Percentiles rank a stretch among this genome's conserved stretches.
These are phyloP conservation scores for Augochlora pura DNA, from an alignment of 1,140 invertebrate species.

Conservation along the genomic window DNA sequence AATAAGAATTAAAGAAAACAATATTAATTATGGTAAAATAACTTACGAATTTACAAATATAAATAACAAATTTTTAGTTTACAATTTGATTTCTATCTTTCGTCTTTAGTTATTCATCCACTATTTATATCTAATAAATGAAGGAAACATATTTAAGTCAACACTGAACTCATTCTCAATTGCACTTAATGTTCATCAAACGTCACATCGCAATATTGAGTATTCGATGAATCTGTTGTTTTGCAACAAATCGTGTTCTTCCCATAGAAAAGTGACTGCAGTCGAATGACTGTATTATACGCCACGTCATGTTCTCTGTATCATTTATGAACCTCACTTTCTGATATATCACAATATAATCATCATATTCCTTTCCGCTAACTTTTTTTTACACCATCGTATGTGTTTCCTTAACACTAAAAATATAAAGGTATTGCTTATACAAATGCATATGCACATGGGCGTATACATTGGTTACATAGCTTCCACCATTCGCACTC, in stretches of 20 bases:
- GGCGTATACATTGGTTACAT: background rate
- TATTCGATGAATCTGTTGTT: slow-evolving; percentile 10
- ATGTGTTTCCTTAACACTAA: slow-evolving; percentile 6
- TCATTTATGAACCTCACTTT: slow-evolving; percentile 28
- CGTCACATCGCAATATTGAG: background rate
- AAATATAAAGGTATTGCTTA: background rate
- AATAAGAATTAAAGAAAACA: background rate
- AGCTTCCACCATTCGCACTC: too few species aligned
- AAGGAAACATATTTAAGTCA: background rate
- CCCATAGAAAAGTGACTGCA: slow-evolving; percentile 9
- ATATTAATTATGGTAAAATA: too few species aligned
- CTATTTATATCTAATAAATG: background rate
- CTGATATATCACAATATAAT: slow-evolving; percentile 53
- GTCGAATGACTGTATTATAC: slow-evolving; percentile 24
- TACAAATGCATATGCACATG: background rate
- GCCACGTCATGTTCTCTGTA: slow-evolving; percentile 53
- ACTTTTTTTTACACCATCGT: slow-evolving; percentile 25
- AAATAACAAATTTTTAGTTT: background rate
- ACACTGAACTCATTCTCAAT: background rate
- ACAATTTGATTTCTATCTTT: background rate
- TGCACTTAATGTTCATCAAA: slow-evolving; percentile 30
- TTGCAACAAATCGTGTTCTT: background rate
- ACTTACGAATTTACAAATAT: background rate
- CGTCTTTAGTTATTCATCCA: background rate
- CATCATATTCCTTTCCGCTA: slow-evolving; percentile 38